Evolutionary conservation across 2,113 vertebrate genomes (phyloP).

Genomic region (Anser brachyrhynchus): DNA sequence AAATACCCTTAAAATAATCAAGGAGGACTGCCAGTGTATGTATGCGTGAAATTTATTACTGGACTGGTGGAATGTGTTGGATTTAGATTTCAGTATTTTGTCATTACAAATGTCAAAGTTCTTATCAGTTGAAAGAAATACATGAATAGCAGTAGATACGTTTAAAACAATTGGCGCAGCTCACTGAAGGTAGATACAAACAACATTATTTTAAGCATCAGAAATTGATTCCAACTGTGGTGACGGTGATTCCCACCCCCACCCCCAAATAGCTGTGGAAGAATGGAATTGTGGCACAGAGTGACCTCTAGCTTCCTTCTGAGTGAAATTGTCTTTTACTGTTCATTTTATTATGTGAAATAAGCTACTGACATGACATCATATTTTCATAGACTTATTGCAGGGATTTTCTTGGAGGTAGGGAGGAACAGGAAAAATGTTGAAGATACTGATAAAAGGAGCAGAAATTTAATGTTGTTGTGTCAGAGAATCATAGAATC

Average conservation of each 20-base stretch:
- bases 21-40: neutral
- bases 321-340: neutral
- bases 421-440: neutral
- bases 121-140: neutral
- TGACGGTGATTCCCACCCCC: neutral
- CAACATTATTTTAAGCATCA: neutral
- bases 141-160: neutral
- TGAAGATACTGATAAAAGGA: neutral
- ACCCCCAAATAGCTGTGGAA: neutral
- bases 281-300: neutral
- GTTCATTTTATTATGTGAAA: neutral
- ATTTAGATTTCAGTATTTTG: neutral
- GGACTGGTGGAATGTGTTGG: neutral
- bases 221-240: neutral
- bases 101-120: neutral
- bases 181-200: neutral
- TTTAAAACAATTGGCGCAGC: neutral
- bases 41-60: neutral
- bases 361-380: neutral
- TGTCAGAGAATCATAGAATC: too few relatives aligned
- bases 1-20: neutral
- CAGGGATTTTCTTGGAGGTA: fast-evolving
- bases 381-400: neutral
- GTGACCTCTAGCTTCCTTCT: neutral
- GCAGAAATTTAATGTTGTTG: neutral